A percentile compares a stretch with the other conserved stretches of the same genome.
Evolutionary conservation across 2,888 invertebrate species (phyloP).

Genomic region (Acanthococcus lagerstroemiae): DNA sequence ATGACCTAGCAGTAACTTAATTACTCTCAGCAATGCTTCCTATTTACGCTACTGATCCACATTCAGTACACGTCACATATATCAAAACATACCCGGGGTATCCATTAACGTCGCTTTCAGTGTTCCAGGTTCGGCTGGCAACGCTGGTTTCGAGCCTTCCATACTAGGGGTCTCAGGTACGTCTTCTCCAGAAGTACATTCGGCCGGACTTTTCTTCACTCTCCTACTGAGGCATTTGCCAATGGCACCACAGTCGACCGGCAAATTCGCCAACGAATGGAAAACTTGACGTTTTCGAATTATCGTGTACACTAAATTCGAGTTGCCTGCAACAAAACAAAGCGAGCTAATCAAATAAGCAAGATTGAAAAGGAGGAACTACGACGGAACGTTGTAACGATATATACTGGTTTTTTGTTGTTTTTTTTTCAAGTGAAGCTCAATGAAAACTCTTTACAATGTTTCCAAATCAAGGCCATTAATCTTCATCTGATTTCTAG

Average conservation of each 20-base stretch:
- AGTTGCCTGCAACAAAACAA: conserved; percentile 59
- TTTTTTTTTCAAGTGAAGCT: too few species aligned
- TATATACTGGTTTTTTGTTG: too few species aligned
- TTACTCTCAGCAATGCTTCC: too few species aligned
- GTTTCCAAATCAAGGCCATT: too few species aligned
- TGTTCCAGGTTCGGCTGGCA: conserved; percentile 84
- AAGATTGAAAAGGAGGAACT: too few species aligned
- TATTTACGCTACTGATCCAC: too few species aligned
- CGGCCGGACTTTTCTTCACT: conserved; percentile 32
- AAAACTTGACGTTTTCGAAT: conserved; percentile 97
- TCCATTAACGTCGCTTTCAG: conserved; percentile 81
- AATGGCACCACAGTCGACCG: conserved; percentile 84
- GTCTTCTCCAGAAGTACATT: background rate
- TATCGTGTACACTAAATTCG: conserved; percentile 96
- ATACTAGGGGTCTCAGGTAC: conserved; percentile 51
- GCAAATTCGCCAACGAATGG: conserved; percentile 92
- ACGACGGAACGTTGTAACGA: too few species aligned
- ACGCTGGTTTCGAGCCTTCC: conserved; percentile 74
- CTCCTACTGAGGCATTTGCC: conserved; percentile 55
- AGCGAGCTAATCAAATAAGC: too few species aligned
- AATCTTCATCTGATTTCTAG: too few species aligned
- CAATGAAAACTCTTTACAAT: too few species aligned
- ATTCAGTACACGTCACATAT: background rate
- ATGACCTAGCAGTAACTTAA: too few species aligned
- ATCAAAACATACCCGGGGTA: conserved; percentile 59